phyloP scores from a whole-genome alignment of 30 jellyfish, hydroid and myxozoan species.

The Catostylus mosaicus region DNA sequence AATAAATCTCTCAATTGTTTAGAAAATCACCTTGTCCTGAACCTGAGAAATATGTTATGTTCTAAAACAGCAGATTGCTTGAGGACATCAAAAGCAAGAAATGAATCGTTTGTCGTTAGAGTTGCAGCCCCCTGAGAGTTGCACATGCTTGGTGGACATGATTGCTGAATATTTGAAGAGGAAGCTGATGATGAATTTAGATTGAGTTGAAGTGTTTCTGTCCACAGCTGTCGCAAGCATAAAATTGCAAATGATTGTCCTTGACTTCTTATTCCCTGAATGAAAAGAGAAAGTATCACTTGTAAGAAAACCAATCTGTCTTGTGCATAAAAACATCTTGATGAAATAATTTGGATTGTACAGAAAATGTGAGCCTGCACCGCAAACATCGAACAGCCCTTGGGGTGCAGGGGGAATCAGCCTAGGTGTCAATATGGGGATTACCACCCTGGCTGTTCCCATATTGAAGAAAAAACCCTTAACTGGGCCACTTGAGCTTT shows the following conservation, averaged over 20 bases:
- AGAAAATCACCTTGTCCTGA: conserved; percentile 71
- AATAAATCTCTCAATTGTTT: no score
- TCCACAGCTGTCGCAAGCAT: conserved; percentile 22
- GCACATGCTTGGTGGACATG: conserved; percentile 44
- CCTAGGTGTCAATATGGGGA: no score
- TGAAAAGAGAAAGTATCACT: no score
- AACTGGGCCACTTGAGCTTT: no score
- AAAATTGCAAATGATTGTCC: conserved; percentile 55
- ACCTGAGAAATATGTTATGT: conserved; percentile 45
- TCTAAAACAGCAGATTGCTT: conserved; percentile 17
- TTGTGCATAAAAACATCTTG: no score
- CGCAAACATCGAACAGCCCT: no score
- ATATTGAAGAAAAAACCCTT: no score
- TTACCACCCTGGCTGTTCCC: no score
- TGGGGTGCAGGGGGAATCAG: no score
- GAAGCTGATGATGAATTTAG: conserved; percentile 13
- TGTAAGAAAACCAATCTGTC: no score
- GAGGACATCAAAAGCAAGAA: conserved; percentile 46
- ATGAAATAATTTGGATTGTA: no score
- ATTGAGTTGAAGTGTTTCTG: conserved; percentile 6
- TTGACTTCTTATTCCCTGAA: conserved; percentile 57
- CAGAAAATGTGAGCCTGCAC: no score
- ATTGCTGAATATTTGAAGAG: conserved; percentile 36
- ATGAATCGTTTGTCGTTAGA: conserved; percentile 29
- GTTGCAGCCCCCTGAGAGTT: conserved; percentile 40